Percentiles rank a stretch among this genome's conserved stretches.
Evolutionary conservation across 2,797 vertebrate species (phyloP).

Genomic region (Aplochiton taeniatus): DNA sequence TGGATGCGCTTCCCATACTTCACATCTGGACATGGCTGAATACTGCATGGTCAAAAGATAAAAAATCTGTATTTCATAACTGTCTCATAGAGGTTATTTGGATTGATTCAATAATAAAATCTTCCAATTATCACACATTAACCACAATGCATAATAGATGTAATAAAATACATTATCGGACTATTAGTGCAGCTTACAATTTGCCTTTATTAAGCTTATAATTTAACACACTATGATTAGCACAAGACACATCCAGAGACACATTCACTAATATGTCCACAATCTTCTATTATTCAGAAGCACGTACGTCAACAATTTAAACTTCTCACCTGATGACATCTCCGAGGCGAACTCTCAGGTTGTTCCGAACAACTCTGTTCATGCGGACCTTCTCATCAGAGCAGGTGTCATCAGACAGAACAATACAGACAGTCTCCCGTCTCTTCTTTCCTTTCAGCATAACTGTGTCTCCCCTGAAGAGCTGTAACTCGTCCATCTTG

Average conservation of each 20-base stretch:
- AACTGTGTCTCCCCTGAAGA: conserved; percentile 89
- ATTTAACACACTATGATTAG: too few species aligned
- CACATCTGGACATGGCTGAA: conserved; percentile 88
- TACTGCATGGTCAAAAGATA: conserved; percentile 64
- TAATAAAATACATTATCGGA: too few species aligned
- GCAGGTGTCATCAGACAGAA: conserved; percentile 88
- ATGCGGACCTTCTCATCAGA: conserved; percentile 91
- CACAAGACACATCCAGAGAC: too few species aligned
- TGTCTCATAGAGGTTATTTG: too few species aligned
- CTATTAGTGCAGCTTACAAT: too few species aligned
- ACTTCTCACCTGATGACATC: conserved; percentile 79
- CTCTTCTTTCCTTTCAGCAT: conserved; percentile 90
- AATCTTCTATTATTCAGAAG: not conserved
- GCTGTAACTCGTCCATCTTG: conserved; percentile 89
- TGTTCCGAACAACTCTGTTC: conserved; percentile 90
- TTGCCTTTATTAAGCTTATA: too few species aligned
- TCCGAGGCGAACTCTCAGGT: conserved; percentile 85
- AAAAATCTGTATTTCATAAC: not conserved
- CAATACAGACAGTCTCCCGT: conserved; percentile 87
- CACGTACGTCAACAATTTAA: not conserved
- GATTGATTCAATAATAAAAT: too few species aligned
- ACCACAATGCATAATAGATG: too few species aligned
- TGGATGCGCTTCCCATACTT: conserved; percentile 89
- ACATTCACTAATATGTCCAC: too few species aligned
- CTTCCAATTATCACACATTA: too few species aligned